Base-by-base conservation (phyloP, 1,140 invertebrate species). In the Ostrea edulis region DNA sequence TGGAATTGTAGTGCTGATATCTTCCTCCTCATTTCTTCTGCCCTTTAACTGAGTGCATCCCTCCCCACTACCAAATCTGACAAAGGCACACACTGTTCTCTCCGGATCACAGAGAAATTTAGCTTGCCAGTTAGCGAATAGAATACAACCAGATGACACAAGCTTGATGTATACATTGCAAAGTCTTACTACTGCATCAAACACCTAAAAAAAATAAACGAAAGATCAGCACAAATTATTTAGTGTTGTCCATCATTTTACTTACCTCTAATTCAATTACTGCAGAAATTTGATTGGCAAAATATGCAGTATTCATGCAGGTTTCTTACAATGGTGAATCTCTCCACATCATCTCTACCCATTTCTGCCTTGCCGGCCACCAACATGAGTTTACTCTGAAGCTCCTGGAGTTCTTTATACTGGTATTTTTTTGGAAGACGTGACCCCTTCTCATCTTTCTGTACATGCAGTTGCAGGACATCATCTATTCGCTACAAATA, bases 371-470 rank as follows among this genome's bases (percentile, higher is more conserved):
- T 92, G 14, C 93, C 93, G 82, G 93, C 93, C 62, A 94, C 93
- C 71, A 94, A 84, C 92, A 94, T 93, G 22, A 94, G 88, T 87
- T 93, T 91, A 81, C 93, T 93, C 90, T 94, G 94, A 11, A 94
- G 86, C 81, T 94, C 93, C 44, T 91, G 89, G 25, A 94, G 87
- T 84, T 93, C 89, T 55, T 92, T 84, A 86, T 91, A 92, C 25
- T 84, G 89, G 85, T 93, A 93, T 14, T 68, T 86, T 44, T 84
- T 88, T 14, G 4, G 12, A 8, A 54, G 58, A 53, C 62, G 83
- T 1, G 55, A 44, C 35, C 81, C 84, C 68, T 89, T 84, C 14
- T 88, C 52, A 82, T 90, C 54, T 54, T 87, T 81, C 9, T 87
- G 87, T 14, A 93, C 90, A 77, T 86, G 51, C 51, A 87, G 52